phyloP scores from a whole-genome alignment of 2,797 vertebrate genomes.

The Sebastes iracundus region DNA sequence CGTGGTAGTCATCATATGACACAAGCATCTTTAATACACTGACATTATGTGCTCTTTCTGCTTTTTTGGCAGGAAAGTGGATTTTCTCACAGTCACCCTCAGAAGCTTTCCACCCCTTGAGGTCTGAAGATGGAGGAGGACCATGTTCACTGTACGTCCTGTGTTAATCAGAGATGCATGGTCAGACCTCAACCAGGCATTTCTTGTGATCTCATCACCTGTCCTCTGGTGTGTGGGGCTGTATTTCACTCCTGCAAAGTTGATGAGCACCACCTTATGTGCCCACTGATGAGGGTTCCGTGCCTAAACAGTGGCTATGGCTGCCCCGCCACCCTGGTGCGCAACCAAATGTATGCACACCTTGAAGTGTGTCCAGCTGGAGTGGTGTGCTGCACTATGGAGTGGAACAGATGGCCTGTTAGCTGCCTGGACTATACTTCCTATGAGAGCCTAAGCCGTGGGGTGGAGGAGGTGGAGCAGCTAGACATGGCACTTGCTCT shows the following conservation, averaged over 20 bases:
- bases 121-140: slow-evolving; percentile 80
- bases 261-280: slow-evolving; percentile 92
- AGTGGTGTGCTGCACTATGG: slow-evolving; percentile 99
- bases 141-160: slow-evolving; percentile 92
- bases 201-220: slow-evolving; percentile 91
- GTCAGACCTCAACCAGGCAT: slow-evolving; percentile 86
- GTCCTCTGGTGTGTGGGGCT: slow-evolving; percentile 92
- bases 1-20: background rate
- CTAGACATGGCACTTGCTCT: slow-evolving; percentile 97
- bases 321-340: slow-evolving; percentile 89
- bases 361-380: slow-evolving; percentile 97
- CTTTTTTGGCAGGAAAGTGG: slow-evolving; percentile 45
- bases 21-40: background rate
- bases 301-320: slow-evolving; percentile 95
- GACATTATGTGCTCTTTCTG: background rate
- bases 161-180: slow-evolving; percentile 92
- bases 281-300: slow-evolving; percentile 91
- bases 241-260: slow-evolving; percentile 95
- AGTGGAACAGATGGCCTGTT: slow-evolving; percentile 98
- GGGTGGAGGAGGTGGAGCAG: slow-evolving; percentile 94
- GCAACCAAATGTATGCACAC: slow-evolving; percentile 93
- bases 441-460: slow-evolving; percentile 92
- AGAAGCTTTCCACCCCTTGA: background rate
- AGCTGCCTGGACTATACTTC: slow-evolving; percentile 94
- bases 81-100: slow-evolving; percentile 26